Conservation (phyloP, 1,140 invertebrate genomes). For the Drosophila ogumai region DNA sequence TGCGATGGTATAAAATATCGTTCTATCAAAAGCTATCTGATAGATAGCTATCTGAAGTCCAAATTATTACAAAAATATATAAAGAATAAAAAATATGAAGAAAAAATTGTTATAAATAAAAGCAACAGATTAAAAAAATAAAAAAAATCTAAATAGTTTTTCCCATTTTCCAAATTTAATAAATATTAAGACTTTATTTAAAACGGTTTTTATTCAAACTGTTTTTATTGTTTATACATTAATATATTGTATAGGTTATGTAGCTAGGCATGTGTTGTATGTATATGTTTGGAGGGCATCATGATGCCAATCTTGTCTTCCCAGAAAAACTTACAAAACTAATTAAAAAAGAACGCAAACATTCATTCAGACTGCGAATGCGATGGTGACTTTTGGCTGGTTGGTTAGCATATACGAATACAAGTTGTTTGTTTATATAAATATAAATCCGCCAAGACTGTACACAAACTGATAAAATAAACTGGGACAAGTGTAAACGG, state of each 20-base stretch:
- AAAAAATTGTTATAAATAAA: no score
- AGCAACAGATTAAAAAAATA: no score
- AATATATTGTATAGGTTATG: constrained; percentile 34
- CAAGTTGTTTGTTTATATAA: constrained; percentile 26
- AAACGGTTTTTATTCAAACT: constrained; percentile 59
- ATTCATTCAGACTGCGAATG: constrained; percentile 34
- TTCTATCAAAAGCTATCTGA: neutral
- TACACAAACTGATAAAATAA: constrained; percentile 40
- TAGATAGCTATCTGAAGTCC: no score
- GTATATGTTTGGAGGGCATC: constrained; percentile 48
- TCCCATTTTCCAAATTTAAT: neutral
- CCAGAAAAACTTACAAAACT: constrained; percentile 65
- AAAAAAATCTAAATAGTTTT: fast-evolving
- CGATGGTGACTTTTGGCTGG: constrained; percentile 24
- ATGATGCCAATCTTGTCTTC: constrained; percentile 44
- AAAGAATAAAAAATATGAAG: no score
- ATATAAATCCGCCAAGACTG: constrained; percentile 34
- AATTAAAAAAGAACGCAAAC: constrained; percentile 63
- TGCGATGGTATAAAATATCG: neutral
- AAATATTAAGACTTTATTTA: constrained; percentile 3
- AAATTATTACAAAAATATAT: no score
- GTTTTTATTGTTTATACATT: constrained; percentile 19
- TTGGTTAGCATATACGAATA: constrained; percentile 11
- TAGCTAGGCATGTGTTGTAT: constrained; percentile 48
- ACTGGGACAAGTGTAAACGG: constrained; percentile 30